A percentile compares a stretch with the other conserved stretches of the same genome.
Evolutionary conservation across 92 coral and sea anemone genomes (phyloP).

Genomic region (Palythoa grandiflora): DNA sequence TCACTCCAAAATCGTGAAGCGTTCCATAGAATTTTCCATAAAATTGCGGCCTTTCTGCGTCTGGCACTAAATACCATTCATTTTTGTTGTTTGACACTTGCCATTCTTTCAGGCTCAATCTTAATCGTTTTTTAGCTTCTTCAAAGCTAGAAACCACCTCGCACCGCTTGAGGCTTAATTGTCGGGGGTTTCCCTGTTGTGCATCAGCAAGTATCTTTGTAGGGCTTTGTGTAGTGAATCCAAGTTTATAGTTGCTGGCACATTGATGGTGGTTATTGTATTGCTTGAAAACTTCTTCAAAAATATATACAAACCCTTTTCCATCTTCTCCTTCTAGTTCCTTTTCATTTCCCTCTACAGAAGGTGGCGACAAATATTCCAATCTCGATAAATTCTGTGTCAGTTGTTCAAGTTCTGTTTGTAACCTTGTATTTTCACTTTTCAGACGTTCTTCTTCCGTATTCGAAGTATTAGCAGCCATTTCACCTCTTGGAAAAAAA

Average conservation of each 20-base stretch:
- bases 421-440: background rate
- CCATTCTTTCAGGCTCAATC: conserved; percentile 26
- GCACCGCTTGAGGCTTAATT: conserved; percentile 20
- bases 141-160: conserved; percentile 32
- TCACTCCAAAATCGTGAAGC: conserved; percentile 14
- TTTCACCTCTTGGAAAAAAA: background rate
- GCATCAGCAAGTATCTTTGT: background rate
- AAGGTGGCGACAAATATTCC: conserved; percentile 25
- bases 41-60: background rate
- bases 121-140: conserved; percentile 1
- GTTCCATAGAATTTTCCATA: conserved; percentile 40
- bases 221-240: conserved; percentile 14
- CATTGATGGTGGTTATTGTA: background rate
- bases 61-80: conserved; percentile 22
- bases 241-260: conserved; percentile 11
- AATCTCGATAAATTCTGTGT: background rate
- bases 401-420: background rate
- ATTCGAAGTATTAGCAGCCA: background rate
- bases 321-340: background rate
- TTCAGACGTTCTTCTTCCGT: background rate
- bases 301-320: conserved; percentile 13
- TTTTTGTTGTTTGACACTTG: background rate
- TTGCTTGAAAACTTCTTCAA: background rate
- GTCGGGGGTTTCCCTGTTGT: conserved; percentile 10
- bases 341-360: background rate